Conservation (phyloP, 2,797 vertebrate genomes). For the Melanotaenia pygmaea region DNA sequence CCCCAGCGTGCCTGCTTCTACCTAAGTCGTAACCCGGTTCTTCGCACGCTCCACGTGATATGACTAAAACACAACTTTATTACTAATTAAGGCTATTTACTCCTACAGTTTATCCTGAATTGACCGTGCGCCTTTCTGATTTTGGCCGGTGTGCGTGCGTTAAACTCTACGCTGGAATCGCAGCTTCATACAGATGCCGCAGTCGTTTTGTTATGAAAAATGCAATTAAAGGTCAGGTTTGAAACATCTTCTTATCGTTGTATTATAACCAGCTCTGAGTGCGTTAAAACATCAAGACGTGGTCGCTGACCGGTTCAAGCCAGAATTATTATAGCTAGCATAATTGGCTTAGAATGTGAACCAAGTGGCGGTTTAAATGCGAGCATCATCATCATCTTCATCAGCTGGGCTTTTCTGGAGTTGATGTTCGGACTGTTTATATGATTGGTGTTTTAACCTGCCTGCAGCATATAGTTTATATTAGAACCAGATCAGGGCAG, state of each 20-base stretch:
- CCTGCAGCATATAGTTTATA: neutral
- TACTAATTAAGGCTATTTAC: neutral
- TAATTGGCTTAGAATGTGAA: slow-evolving; percentile 77
- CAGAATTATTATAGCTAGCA: slow-evolving; percentile 64
- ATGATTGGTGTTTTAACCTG: slow-evolving; percentile 12
- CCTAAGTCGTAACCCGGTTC: neutral
- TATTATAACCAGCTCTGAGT: neutral
- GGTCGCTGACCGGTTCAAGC: slow-evolving; percentile 67
- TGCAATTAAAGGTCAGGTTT: neutral
- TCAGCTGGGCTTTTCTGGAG: neutral
- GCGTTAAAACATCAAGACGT: slow-evolving; percentile 12
- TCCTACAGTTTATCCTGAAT: neutral
- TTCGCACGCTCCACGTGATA: neutral
- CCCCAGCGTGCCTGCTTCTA: neutral
- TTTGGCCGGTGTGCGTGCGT: slow-evolving; percentile 22
- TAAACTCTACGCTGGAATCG: neutral
- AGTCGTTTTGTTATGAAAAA: slow-evolving; percentile 20
- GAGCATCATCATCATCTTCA: neutral
- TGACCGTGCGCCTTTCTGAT: slow-evolving; percentile 16
- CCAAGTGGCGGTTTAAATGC: slow-evolving; percentile 30
- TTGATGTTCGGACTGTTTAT: slow-evolving; percentile 13
- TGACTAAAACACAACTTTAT: neutral
- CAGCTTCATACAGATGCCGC: slow-evolving; percentile 33
- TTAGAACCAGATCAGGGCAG: neutral
- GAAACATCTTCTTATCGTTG: neutral